These are phyloP conservation scores for Drosophila pandora DNA, from an alignment of 1,140 invertebrate species.

Conservation along the genomic window DNA sequence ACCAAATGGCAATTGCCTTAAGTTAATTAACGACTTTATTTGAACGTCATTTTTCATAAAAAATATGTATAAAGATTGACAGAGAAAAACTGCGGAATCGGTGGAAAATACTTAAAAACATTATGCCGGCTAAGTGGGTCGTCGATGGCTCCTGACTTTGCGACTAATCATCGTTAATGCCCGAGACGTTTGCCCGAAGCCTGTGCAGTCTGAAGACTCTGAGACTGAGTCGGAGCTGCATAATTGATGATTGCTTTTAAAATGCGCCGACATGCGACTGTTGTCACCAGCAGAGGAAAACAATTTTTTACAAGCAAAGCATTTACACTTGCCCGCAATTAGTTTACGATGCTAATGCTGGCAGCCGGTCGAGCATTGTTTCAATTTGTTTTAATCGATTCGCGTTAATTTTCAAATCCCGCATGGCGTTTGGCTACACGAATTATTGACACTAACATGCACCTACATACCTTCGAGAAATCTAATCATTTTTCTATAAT, in stretches of 20 bases:
- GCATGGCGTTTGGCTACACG: conserved; percentile 29
- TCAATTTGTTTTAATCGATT: conserved; percentile 80
- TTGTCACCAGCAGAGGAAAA: conserved; percentile 65
- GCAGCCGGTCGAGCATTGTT: conserved; percentile 39
- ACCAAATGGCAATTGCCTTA: not conserved
- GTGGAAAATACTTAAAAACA: conserved; percentile 19
- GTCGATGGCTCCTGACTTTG: conserved; percentile 32
- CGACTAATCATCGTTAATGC: conserved; percentile 47
- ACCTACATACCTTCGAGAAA: conserved; percentile 26
- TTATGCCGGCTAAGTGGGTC: conserved; percentile 31
- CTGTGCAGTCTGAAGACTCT: conserved; percentile 4
- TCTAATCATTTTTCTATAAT: conserved; percentile 13
- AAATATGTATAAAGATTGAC: conserved; percentile 16
- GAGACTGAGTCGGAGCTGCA: conserved; percentile 58
- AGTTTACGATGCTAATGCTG: conserved; percentile 60
- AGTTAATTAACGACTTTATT: not conserved
- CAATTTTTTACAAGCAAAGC: conserved; percentile 65
- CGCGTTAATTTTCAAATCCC: conserved; percentile 69
- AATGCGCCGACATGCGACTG: conserved; percentile 66
- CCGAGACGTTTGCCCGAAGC: conserved; percentile 27
- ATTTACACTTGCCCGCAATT: conserved; percentile 81
- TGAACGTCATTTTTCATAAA: conserved; percentile 28
- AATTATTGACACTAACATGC: conserved; percentile 37
- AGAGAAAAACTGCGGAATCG: conserved; percentile 25
- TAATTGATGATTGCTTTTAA: conserved; percentile 83